A percentile compares a stretch with the other conserved stretches of the same genome.
These are phyloP conservation scores for Geodia barretti DNA, from an alignment of 37 sponge, comb jelly and placozoan species.

Conservation along the genomic window DNA sequence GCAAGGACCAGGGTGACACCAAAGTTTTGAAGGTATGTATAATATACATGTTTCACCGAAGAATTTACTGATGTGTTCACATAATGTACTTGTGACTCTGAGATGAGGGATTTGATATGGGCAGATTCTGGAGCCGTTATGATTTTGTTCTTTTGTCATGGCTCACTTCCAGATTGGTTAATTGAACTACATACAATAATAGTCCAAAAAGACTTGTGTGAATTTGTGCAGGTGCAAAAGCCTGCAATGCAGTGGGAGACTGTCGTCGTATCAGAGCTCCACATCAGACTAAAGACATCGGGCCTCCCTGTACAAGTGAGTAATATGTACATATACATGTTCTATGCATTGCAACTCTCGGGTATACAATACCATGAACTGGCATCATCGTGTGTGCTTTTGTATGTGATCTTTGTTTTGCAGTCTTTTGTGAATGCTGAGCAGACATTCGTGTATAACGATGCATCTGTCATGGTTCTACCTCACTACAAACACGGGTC, in stretches of 20 bases:
- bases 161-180: too few relatives aligned
- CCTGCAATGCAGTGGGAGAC: conserved; percentile 50
- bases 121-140: too few relatives aligned
- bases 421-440: conserved; percentile 27
- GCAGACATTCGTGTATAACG: neutral
- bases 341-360: too few relatives aligned
- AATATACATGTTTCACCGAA: too few relatives aligned
- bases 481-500: conserved; percentile 15
- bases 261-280: conserved; percentile 32
- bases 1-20: neutral
- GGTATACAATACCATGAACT: too few relatives aligned
- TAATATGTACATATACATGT: too few relatives aligned
- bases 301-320: conserved; percentile 9
- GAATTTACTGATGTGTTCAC: neutral
- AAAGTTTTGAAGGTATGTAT: conserved; percentile 29
- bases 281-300: conserved; percentile 8
- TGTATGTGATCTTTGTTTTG: too few relatives aligned
- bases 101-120: too few relatives aligned
- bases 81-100: neutral
- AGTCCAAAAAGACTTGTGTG: too few relatives aligned
- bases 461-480: conserved; percentile 12
- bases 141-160: too few relatives aligned
- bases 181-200: too few relatives aligned
- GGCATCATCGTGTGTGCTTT: too few relatives aligned
- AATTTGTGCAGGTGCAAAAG: conserved; percentile 26